Evolutionary conservation across 1,140 invertebrate species (phyloP).

Genomic region (Cydia amplana): DNA sequence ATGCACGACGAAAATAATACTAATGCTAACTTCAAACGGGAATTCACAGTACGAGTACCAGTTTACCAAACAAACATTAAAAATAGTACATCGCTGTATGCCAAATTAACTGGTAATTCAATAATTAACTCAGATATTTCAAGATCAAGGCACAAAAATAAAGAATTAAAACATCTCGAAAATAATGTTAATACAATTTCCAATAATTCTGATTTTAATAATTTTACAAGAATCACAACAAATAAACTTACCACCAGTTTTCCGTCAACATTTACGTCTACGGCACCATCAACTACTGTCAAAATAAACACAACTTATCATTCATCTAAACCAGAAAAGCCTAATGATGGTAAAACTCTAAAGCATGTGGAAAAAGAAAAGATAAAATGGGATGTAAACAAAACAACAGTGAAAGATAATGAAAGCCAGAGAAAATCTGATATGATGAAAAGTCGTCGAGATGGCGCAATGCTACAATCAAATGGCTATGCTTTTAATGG

Average conservation of each 20-base stretch:
- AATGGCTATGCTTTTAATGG: slow-evolving; percentile 56
- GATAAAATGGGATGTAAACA: neutral
- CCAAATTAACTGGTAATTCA: slow-evolving; percentile 1
- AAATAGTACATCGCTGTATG: neutral
- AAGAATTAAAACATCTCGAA: neutral
- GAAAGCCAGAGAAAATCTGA: neutral
- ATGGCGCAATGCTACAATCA: neutral
- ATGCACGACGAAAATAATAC: slow-evolving; percentile 14
- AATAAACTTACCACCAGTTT: neutral
- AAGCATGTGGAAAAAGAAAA: neutral
- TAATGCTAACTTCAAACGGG: neutral
- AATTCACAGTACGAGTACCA: neutral
- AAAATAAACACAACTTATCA: neutral
- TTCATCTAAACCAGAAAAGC: neutral
- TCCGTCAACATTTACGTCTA: neutral
- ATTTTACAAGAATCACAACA: neutral
- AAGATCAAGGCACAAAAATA: neutral
- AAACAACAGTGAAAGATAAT: neutral
- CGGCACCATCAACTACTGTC: neutral
- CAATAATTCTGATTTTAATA: neutral
- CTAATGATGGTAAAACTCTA: neutral
- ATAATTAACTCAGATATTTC: neutral
- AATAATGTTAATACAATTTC: neutral
- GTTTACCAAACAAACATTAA: neutral
- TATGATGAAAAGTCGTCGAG: neutral